Evolutionary conservation across 2,797 vertebrate genomes (phyloP), one percentile per base, ranked within the genome.

Genomic region (Chanos chanos): DNA sequence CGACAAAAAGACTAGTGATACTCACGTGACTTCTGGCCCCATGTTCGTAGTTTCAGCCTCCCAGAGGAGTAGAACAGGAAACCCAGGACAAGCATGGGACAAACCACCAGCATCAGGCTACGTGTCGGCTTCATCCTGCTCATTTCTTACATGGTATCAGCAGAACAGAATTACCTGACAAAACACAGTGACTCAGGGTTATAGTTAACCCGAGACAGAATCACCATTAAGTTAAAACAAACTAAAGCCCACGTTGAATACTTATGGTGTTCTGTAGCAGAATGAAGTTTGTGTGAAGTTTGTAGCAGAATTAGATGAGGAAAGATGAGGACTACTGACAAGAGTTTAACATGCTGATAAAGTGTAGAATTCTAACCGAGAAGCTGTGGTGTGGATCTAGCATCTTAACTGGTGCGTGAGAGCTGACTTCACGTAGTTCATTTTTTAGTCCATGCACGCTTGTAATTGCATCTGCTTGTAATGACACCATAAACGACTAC

Each of bases 21-120:
- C 94, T 94, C 86, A 96, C 94, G 84, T 69, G 91, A 84, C 77
- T 91, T 93, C 74, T 90, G 67, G 34, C 68, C 86, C 88, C 90
- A 90, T 47, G 79, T 80, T 63, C 89, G 86, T 60, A 93, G 85
- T 61, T 90, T 91, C 50, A 95, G 84, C 83, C 92, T 94, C 83
- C 89, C 90, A 3, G 92, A 91, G 1, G 91, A 94, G 45, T 94
- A 94, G 80, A 93, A 96, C 28, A 96, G 85, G 82, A 94, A 94
- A 63, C 92, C 91, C 73, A 96, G 80, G 22, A 93, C 93, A 77
- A 96, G 80, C 72, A 92, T 91, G 74, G 92, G 88, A 83, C 91
- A 93, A 57, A 96, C 84, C 55, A 89, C 88, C 82, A 96, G 85
- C 76, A 96, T 85, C 81, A 94, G 70, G 72, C 89, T 94, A 74